Percentiles rank a stretch among this genome's conserved stretches.
Evolutionary conservation across 2,888 invertebrate species (phyloP).

Genomic region (Hirtodrosophila trivittata): DNA sequence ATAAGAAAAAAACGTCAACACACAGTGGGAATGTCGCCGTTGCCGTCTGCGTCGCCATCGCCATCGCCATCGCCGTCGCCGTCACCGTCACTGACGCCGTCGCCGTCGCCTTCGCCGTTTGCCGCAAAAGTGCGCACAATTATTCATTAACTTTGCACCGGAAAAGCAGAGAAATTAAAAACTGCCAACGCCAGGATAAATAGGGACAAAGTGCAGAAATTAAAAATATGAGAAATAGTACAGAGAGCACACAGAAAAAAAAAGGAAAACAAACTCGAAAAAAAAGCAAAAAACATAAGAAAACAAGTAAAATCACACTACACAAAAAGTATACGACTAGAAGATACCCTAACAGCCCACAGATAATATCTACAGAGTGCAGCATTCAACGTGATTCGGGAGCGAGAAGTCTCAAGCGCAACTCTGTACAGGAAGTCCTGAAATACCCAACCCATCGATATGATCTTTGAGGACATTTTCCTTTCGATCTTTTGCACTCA

Average conservation of each 20-base stretch:
- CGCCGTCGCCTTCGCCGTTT: constrained; percentile 61
- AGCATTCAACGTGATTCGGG: too few relatives aligned
- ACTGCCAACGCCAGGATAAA: constrained; percentile 82
- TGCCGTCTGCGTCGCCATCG: constrained; percentile 13
- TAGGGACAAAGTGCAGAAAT: constrained; percentile 81
- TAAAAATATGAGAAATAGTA: constrained; percentile 78
- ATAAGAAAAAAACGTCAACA: constrained; percentile 68
- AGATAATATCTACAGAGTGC: too few relatives aligned
- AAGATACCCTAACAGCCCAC: too few relatives aligned
- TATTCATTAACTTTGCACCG: constrained; percentile 83
- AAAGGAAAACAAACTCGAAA: constrained; percentile 8
- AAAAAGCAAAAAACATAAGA: constrained; percentile 27
- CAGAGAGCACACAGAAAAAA: constrained; percentile 45
- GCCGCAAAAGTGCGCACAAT: constrained; percentile 81
- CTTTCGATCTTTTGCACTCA: too few relatives aligned
- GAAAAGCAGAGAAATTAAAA: constrained; percentile 82
- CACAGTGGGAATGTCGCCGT: constrained; percentile 58
- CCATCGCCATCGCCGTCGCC: constrained; percentile 10
- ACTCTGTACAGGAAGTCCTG: not conserved
- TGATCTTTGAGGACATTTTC: too few relatives aligned
- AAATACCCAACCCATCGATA: not conserved
- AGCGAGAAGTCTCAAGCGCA: not conserved
- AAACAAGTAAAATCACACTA: constrained; percentile 1
- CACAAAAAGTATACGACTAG: too few relatives aligned
- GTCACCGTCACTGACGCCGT: constrained; percentile 17